phyloP scores from a whole-genome alignment of 1,140 invertebrate species.

The Latrodectus geometricus region DNA sequence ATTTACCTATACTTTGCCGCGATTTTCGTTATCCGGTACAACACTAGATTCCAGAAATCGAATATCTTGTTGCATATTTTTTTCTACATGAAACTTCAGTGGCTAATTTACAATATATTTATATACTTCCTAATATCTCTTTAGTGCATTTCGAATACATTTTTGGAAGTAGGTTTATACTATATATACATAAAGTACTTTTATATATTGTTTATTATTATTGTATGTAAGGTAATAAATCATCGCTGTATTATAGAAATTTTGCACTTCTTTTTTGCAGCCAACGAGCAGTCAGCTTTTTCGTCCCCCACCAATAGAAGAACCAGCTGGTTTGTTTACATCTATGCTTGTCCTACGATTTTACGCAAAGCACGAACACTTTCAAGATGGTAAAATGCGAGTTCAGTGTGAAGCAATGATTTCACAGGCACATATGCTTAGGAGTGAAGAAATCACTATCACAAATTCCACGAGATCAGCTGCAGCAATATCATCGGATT shows the following conservation, averaged over 20 bases:
- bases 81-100: too few relatives aligned
- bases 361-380: slow-evolving; percentile 17
- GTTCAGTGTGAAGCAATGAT: slow-evolving; percentile 46
- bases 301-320: slow-evolving; percentile 10
- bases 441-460: slow-evolving; percentile 48
- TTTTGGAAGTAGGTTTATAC: too few relatives aligned
- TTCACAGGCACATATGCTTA: slow-evolving; percentile 33
- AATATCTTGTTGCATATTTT: too few relatives aligned
- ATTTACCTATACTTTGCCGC: too few relatives aligned
- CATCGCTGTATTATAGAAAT: not conserved
- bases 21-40: too few relatives aligned
- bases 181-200: too few relatives aligned
- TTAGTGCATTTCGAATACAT: too few relatives aligned
- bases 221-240: too few relatives aligned
- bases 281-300: slow-evolving; percentile 8
- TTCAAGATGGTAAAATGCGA: slow-evolving; percentile 28
- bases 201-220: too few relatives aligned
- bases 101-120: too few relatives aligned
- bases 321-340: slow-evolving; percentile 17
- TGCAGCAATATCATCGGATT: not conserved
- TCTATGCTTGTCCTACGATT: slow-evolving; percentile 8
- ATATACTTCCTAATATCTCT: too few relatives aligned
- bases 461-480: slow-evolving; percentile 18
- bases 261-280: not conserved
- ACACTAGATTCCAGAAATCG: too few relatives aligned